Evolutionary conservation across 2,888 invertebrate species (phyloP).

Genomic region (Physocephala rufipes): DNA sequence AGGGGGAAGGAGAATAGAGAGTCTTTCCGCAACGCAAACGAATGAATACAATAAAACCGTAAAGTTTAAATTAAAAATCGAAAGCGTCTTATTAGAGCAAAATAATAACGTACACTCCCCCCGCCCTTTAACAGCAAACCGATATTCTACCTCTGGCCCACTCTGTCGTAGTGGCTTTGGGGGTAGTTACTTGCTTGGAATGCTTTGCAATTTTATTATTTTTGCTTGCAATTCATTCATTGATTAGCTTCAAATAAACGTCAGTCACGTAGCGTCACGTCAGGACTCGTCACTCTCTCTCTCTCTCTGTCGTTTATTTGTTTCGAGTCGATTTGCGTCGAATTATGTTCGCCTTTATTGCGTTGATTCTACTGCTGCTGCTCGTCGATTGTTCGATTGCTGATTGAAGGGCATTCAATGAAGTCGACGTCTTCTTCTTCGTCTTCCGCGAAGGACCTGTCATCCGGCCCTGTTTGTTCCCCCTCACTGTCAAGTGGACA

Average conservation of each 20-base stretch:
- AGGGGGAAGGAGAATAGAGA: neutral
- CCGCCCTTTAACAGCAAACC: too few species aligned
- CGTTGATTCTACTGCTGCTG: constrained; percentile 31
- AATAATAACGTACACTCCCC: constrained; percentile 2
- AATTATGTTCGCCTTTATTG: constrained; percentile 34
- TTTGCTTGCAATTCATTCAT: constrained; percentile 46
- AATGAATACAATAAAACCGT: constrained; percentile 8
- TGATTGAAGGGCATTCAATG: constrained; percentile 35
- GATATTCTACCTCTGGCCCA: neutral
- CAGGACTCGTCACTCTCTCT: constrained; percentile 8
- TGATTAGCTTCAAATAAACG: constrained; percentile 50
- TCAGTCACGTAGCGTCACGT: constrained; percentile 42
- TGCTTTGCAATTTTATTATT: constrained; percentile 35
- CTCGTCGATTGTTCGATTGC: constrained; percentile 33
- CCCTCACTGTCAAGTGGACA: constrained; percentile 17
- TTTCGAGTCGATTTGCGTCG: constrained; percentile 3
- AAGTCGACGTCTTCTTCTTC: constrained; percentile 8
- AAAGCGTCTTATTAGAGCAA: constrained; percentile 35
- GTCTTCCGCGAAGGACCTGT: constrained; percentile 32
- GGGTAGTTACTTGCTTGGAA: constrained; percentile 3
- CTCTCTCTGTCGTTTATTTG: constrained; percentile 26
- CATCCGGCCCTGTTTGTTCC: constrained; percentile 29
- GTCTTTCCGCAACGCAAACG: neutral
- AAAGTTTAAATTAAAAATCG: constrained; percentile 38
- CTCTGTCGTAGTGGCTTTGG: neutral